Conservation (phyloP, 2,888 invertebrate species). For the Cryptophagus acutangulus region DNA sequence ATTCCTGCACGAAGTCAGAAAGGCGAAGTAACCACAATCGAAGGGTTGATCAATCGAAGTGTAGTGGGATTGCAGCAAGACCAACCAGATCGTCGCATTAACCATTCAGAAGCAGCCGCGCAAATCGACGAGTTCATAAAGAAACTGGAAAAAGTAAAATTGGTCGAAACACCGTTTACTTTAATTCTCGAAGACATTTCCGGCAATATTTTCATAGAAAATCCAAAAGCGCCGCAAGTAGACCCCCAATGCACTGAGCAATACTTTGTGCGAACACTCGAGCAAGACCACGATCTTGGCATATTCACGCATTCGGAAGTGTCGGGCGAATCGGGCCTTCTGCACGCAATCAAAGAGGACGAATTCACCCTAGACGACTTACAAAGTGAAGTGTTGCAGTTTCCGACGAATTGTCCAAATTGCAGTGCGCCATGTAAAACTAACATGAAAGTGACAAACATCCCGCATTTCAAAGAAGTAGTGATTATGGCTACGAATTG, state of each 20-base stretch:
- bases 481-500: conserved; percentile 96
- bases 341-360: conserved; percentile 57
- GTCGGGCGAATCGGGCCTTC: conserved; percentile 32
- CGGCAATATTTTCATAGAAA: conserved; percentile 87
- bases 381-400: conserved; percentile 70
- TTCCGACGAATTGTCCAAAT: conserved; percentile 79
- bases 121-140: conserved; percentile 74
- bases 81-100: conserved; percentile 61
- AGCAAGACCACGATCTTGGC: conserved; percentile 72
- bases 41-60: conserved; percentile 79
- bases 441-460: conserved; percentile 90
- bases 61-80: conserved; percentile 74
- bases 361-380: conserved; percentile 63
- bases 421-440: conserved; percentile 82
- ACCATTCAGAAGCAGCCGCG: conserved; percentile 69
- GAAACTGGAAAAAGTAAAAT: conserved; percentile 58
- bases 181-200: conserved; percentile 80
- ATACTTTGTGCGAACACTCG: conserved; percentile 62
- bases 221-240: conserved; percentile 67
- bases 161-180: conserved; percentile 61
- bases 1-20: conserved; percentile 83
- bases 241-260: conserved; percentile 61
- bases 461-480: conserved; percentile 96
- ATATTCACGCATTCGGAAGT: conserved; percentile 57
- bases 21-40: conserved; percentile 93